A percentile compares a stretch with the other conserved stretches of the same genome.
phyloP scores from a whole-genome alignment of 2,113 vertebrate genomes.

The Varanus komodoensis region DNA sequence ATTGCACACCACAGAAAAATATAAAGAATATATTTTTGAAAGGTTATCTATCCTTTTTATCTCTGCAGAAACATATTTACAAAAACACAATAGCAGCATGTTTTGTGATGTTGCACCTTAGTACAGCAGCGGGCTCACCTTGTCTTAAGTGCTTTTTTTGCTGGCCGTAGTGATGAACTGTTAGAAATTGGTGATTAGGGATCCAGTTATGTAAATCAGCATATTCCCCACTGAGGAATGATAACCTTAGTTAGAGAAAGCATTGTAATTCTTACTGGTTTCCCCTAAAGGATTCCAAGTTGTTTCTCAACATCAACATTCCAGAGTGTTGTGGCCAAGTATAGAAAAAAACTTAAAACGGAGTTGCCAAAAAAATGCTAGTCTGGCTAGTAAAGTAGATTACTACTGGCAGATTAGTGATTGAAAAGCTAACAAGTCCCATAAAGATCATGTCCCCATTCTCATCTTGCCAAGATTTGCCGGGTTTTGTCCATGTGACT shows the following conservation, averaged over 20 bases:
- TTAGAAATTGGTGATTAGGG: slow-evolving; percentile 1
- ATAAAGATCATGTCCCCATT: neutral
- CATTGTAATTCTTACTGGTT: slow-evolving; percentile 28
- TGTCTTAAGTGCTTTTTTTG: neutral
- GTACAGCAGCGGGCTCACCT: neutral
- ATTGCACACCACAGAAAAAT: neutral
- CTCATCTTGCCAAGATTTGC: neutral
- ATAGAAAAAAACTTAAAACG: neutral
- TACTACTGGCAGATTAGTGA: neutral
- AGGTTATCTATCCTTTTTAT: neutral
- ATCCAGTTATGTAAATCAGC: slow-evolving; percentile 23
- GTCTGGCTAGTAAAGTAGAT: too few relatives aligned
- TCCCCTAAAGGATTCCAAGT: slow-evolving; percentile 6
- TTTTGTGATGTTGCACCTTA: neutral
- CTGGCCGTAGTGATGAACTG: neutral
- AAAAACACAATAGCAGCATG: neutral
- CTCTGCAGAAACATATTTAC: neutral
- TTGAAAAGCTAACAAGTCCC: neutral
- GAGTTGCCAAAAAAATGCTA: neutral
- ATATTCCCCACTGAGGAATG: slow-evolving; percentile 27
- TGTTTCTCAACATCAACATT: neutral
- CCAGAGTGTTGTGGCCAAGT: neutral
- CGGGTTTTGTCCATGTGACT: neutral
- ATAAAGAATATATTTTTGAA: neutral
- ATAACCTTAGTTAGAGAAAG: slow-evolving; percentile 29